These are phyloP conservation scores for Zalophus californianus DNA, from an alignment of 2,797 vertebrate species.

Conservation along the genomic window DNA sequence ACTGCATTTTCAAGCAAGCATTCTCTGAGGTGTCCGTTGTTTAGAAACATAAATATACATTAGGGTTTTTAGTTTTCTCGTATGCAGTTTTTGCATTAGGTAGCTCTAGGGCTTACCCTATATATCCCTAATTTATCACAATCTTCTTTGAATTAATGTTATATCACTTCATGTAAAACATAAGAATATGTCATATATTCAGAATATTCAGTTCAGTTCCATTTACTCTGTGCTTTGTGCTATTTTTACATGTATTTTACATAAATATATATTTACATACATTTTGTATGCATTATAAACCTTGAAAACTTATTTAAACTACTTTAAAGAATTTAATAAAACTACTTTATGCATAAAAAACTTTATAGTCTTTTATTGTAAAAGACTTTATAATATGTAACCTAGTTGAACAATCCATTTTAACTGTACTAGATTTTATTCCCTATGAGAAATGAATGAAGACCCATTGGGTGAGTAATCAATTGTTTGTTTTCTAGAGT, in stretches of 20 bases:
- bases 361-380: not conserved
- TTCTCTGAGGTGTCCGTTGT: not conserved
- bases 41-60: not conserved
- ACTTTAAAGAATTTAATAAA: not conserved
- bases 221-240: not conserved
- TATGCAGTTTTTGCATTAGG: not conserved
- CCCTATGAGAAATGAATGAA: not conserved
- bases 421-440: slow-evolving; percentile 40
- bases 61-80: slow-evolving; percentile 15
- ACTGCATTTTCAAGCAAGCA: not conserved
- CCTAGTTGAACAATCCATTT: not conserved
- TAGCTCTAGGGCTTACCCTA: not conserved
- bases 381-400: not conserved
- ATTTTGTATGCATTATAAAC: not conserved
- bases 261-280: not conserved
- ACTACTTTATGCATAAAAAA: not conserved
- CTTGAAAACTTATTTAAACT: not conserved
- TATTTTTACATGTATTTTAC: not conserved
- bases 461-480: not conserved
- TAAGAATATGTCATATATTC: not conserved
- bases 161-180: not conserved
- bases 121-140: not conserved
- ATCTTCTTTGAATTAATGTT: not conserved
- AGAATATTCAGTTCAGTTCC: not conserved
- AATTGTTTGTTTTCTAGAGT: not conserved